Evolutionary conservation across 1,140 invertebrate species (phyloP).

Genomic region (Sinella curviseta): DNA sequence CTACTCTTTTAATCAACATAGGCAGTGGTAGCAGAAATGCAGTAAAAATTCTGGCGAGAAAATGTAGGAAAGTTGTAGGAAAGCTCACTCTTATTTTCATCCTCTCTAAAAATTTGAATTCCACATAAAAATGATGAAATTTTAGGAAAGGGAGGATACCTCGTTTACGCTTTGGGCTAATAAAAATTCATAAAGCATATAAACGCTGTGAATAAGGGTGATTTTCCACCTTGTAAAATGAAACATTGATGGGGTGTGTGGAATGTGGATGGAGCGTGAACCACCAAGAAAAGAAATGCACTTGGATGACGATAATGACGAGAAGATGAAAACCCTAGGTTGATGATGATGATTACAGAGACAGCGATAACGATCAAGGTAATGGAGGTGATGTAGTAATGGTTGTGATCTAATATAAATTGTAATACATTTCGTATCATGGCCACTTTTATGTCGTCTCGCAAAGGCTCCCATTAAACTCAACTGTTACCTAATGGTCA

Average conservation of each 20-base stretch:
- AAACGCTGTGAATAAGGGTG: background rate
- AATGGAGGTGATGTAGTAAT: background rate
- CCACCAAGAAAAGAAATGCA: background rate
- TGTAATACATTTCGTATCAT: background rate
- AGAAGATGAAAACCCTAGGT: background rate
- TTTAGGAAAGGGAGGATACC: background rate
- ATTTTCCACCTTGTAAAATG: slow-evolving; percentile 11
- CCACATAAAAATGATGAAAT: slow-evolving; percentile 13
- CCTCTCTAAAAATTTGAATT: too few species aligned
- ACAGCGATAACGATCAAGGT: too few species aligned
- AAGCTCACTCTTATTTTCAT: too few species aligned
- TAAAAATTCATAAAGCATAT: slow-evolving; percentile 9
- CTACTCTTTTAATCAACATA: too few species aligned
- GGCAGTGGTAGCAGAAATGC: too few species aligned
- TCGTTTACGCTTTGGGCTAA: background rate
- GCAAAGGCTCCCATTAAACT: too few species aligned
- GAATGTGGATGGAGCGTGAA: too few species aligned
- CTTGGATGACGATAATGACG: background rate
- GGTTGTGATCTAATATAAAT: too few species aligned
- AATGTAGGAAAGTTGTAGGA: too few species aligned
- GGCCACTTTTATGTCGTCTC: background rate
- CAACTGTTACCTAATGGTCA: too few species aligned
- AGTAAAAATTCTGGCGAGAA: too few species aligned
- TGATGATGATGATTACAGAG: background rate
- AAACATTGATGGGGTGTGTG: too few species aligned